These are phyloP conservation scores for Anas bernieri DNA, from an alignment of 2,797 vertebrate species.

Conservation along the genomic window DNA sequence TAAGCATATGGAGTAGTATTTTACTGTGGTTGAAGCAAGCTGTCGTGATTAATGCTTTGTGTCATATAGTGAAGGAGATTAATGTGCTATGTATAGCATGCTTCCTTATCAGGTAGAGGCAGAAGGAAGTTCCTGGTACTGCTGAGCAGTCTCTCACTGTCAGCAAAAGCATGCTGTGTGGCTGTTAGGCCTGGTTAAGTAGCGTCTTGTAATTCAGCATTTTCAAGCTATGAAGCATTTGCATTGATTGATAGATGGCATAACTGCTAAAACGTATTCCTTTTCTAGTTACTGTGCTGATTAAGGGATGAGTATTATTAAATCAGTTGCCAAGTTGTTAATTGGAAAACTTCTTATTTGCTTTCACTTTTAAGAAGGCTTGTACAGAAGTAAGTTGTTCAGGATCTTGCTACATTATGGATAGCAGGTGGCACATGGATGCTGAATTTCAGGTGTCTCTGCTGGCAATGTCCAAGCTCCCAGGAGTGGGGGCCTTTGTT, in stretches of 20 bases:
- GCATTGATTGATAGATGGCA: not conserved
- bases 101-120: conserved; percentile 9
- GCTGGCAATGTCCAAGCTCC: not conserved
- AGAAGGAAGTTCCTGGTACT: conserved; percentile 4
- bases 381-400: not conserved
- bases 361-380: not conserved
- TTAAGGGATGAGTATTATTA: not conserved
- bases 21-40: not conserved
- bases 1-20: not conserved
- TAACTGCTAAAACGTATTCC: not conserved
- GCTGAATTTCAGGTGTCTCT: not conserved
- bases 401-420: not conserved
- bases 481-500: fast-evolving
- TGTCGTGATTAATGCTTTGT: conserved; percentile 14
- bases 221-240: not conserved
- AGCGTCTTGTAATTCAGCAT: not conserved
- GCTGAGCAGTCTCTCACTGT: not conserved
- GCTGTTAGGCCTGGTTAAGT: not conserved
- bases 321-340: not conserved
- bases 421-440: not conserved
- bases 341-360: not conserved
- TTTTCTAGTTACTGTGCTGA: not conserved
- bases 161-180: not conserved
- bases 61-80: not conserved
- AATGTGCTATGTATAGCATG: not conserved